A percentile compares a stretch with the other conserved stretches of the same genome.
phyloP scores from a whole-genome alignment of 2,113 vertebrate genomes.

The Strigops habroptila region DNA sequence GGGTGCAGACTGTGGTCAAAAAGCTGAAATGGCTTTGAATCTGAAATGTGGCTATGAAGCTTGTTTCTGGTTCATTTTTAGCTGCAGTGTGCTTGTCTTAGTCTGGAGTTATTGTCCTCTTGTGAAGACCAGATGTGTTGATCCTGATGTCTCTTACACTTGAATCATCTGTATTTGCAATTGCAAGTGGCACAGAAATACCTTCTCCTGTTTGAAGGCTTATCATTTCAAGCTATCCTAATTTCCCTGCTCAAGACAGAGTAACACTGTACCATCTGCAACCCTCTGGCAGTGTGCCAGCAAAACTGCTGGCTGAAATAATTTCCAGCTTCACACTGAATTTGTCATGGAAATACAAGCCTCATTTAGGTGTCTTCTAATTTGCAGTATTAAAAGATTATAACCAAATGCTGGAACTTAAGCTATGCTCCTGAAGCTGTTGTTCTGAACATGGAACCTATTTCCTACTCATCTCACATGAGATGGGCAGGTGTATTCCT shows the following conservation, averaged over 20 bases:
- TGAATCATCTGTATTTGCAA: conserved; percentile 6
- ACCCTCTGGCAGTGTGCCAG: background rate
- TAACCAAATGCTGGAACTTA: background rate
- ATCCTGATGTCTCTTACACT: background rate
- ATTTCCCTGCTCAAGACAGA: background rate
- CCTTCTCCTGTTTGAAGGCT: background rate
- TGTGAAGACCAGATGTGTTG: conserved; percentile 15
- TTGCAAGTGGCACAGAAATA: conserved; percentile 9
- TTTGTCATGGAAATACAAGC: background rate
- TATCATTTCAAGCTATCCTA: conserved; percentile 26
- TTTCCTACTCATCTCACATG: background rate
- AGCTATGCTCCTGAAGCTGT: background rate
- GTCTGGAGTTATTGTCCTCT: background rate
- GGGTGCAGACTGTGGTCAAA: background rate
- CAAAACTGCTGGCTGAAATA: background rate
- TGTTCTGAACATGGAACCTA: background rate
- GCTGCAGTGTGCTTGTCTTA: background rate
- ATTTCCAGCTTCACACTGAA: background rate
- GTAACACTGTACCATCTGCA: background rate
- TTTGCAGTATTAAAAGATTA: background rate
- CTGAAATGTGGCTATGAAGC: background rate
- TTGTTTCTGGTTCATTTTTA: background rate
- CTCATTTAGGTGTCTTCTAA: background rate
- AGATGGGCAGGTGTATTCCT: background rate
- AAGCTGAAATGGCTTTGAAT: background rate